Evolutionary conservation across 1,140 invertebrate species (phyloP).

Genomic region (Oedothorax gibbosus): DNA sequence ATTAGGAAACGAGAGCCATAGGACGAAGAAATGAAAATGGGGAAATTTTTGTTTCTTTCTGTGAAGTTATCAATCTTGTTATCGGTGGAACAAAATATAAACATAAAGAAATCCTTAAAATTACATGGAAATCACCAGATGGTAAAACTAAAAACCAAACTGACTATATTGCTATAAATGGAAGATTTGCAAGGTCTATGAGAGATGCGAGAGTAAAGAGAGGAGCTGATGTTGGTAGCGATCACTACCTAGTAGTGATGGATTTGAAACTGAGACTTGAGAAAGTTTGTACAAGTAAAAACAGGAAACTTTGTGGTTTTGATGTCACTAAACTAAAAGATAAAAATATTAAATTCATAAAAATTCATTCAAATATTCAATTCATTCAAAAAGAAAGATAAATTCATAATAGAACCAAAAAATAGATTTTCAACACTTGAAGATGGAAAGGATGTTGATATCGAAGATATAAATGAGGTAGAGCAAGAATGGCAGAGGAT

Average conservation of each 20-base stretch:
- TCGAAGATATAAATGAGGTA: neutral
- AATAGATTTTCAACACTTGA: neutral
- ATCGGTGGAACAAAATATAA: neutral
- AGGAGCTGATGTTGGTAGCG: neutral
- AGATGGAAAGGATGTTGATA: neutral
- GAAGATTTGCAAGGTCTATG: neutral
- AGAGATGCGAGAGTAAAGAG: neutral
- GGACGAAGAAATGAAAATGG: neutral
- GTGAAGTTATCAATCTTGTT: neutral
- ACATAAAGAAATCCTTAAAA: neutral
- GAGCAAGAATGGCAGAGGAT: too few relatives aligned
- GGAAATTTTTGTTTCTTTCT: neutral
- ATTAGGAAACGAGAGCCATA: neutral
- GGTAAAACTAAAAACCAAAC: neutral
- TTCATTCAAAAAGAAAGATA: too few relatives aligned
- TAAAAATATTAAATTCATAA: neutral
- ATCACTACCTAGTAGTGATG: neutral
- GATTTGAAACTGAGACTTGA: neutral
- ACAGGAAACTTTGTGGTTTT: too few relatives aligned
- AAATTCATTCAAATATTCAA: too few relatives aligned
- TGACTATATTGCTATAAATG: too few relatives aligned
- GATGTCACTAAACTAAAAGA: neutral
- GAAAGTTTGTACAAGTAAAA: neutral
- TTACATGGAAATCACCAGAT: neutral
- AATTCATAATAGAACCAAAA: neutral